Evolutionary conservation across 2,888 invertebrate genomes (phyloP), one percentile per base, ranked within the genome.

Genomic region (Eupithecia centaureata): DNA sequence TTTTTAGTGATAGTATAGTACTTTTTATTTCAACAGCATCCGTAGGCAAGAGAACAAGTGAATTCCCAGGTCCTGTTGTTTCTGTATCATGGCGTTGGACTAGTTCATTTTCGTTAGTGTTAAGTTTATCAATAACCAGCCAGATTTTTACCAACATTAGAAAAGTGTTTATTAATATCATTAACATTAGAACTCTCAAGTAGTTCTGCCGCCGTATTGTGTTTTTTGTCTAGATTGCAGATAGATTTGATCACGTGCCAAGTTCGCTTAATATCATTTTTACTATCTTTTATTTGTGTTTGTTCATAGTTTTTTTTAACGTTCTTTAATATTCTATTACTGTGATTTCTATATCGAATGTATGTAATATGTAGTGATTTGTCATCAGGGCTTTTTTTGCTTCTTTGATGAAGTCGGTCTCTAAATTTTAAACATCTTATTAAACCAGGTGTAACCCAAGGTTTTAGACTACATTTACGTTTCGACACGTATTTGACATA

Each of bases 381-480:
- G 54, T 69, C 69, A 8, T 63, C 57, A 0, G 63, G 61, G 15
- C 32, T 33, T 22, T 18, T 56, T 54, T 42, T 67, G 15, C 25
- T 12, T 33, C 61, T 63, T 54, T 33, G 25, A 51, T 61, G 47
- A 3, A 72, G 7, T 58, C 59, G 67, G 27, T 72, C 72, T 13
- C 72, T 12, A 52, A 67, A 61, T 28, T 61, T 10, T 1, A 72
- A 69, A 25, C 72, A 72, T 33, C 64, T 52, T 4, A 71, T 60
- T 25, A 71, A 57, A 1, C 67, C 67, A 5, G 58, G 33, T 7
- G 67, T 67, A 5, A 67, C 63, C 67, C 67, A 68, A 2, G 67
- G 67, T 25, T 67, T 67, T 30, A 60, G 47, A 10, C 32, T 59
- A 8, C 66, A 30, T 25, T 61, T 10, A 12, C 47, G 22, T 1